Conservation (phyloP, 1,140 invertebrate genomes). For the Euglossa dilemma region DNA sequence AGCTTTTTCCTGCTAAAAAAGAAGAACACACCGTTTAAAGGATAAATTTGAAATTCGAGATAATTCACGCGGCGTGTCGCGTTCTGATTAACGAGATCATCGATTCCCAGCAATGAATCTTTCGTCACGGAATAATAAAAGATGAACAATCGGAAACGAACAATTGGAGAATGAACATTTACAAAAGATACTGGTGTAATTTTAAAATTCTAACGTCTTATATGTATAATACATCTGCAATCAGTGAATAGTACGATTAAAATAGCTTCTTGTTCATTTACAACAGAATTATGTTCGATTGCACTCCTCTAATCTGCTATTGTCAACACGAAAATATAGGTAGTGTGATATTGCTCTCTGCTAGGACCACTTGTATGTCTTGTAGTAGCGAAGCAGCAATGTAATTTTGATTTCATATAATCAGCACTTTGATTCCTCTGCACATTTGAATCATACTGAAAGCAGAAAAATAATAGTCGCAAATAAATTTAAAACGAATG, state of each 20-base stretch:
- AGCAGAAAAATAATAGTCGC: constrained; percentile 69
- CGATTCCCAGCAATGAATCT: background rate
- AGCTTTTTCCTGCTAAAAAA: background rate
- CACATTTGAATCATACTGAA: constrained; percentile 69
- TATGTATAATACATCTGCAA: constrained; percentile 6
- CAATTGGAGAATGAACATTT: background rate
- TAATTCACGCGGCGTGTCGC: background rate
- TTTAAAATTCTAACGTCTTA: constrained; percentile 40
- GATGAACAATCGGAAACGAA: background rate
- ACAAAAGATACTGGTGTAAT: background rate
- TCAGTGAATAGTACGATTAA: background rate
- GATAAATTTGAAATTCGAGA: background rate
- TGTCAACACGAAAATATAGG: constrained; percentile 46
- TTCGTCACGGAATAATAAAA: constrained; percentile 17
- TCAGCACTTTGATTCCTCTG: constrained; percentile 65
- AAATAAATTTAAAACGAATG: constrained; percentile 66
- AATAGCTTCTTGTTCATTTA: constrained; percentile 15
- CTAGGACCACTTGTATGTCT: constrained; percentile 63
- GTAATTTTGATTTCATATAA: constrained; percentile 65
- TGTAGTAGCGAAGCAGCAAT: constrained; percentile 67
- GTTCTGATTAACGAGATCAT: background rate
- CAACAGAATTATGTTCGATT: constrained; percentile 16
- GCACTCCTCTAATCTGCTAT: constrained; percentile 36
- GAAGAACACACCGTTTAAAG: background rate
- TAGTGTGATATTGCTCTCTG: constrained; percentile 57